Evolutionary conservation across 2,797 vertebrate species (phyloP), one percentile per base, ranked within the genome.

Genomic region (Macroramphosus scolopax): DNA sequence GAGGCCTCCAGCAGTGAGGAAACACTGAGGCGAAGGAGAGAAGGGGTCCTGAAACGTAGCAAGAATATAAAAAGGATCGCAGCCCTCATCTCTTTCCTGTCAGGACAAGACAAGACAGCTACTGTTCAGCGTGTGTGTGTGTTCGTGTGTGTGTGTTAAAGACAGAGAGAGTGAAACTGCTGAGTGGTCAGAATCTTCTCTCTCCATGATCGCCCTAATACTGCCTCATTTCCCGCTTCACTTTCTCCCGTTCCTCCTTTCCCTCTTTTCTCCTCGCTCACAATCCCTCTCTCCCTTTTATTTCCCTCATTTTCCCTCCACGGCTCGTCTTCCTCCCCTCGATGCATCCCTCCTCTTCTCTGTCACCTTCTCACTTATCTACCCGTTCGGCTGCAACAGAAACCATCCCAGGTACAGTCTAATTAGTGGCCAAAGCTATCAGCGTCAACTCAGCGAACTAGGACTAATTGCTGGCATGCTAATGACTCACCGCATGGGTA

Each of bases 401-500:
- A 82, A 82, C 77, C 83, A 77, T 84, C 75, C 67, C 80, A 76
- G 82, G 83, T 85, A 81, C 73, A 64, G 81, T 81, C 80, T 84
- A 86, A 85, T 83, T 80, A 88, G 82, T 77, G 81, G 75, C 82
- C 76, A 69, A 67, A 82, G 77, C 82, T 72, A 87, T 87, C 83
- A 79, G 77, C 72, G 39, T 54, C 68, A 74, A 73, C 53, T 74
- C 85, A 84, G 73, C 51, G 51, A 72, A 45, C 79, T 80, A 77
- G 29, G 80, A 84, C 83, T 88, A 86, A 88, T 85, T 84, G 78
- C 86, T 55, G 77, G 72, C 58, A 77, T 78, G 77, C 80, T 82
- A 83, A 87, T 80, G 77, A 92, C 96, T 94, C 91, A 98, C 96
- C 96, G 65, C 96, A 98, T 48, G 96, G 96, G 77, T 99, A 99